Percentiles rank a stretch among this genome's conserved stretches.
Conservation (phyloP, 92 coral and sea anemone genomes). For the Parazoanthus atlanticus region DNA sequence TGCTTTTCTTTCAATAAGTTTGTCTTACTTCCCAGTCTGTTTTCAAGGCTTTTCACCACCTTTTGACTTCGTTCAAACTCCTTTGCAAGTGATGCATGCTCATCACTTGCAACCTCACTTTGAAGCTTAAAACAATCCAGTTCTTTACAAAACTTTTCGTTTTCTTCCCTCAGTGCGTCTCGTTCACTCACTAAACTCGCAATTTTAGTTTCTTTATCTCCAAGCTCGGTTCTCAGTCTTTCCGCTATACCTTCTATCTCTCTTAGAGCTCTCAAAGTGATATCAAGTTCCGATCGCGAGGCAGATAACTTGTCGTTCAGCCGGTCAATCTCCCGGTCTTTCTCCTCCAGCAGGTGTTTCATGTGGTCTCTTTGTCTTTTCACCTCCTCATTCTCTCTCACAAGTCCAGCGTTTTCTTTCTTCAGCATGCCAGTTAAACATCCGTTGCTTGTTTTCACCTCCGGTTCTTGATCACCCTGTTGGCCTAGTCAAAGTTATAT, state of each 20-base stretch:
- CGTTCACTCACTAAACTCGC: slow-evolving; percentile 26
- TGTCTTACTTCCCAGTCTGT: slow-evolving; percentile 41
- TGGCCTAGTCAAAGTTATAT: background rate
- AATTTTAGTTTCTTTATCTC: slow-evolving; percentile 48
- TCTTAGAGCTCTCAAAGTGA: slow-evolving; percentile 40
- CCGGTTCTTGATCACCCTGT: slow-evolving; percentile 4
- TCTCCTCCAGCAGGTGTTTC: slow-evolving; percentile 76
- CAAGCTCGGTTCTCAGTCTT: slow-evolving; percentile 50
- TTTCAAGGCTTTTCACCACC: slow-evolving; percentile 55
- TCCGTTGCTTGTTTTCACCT: slow-evolving; percentile 22
- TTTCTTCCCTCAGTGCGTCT: slow-evolving; percentile 52
- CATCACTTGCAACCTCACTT: slow-evolving; percentile 46
- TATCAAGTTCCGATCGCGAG: slow-evolving; percentile 60
- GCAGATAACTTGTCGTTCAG: slow-evolving; percentile 56
- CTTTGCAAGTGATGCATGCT: slow-evolving; percentile 28
- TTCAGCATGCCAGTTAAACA: slow-evolving; percentile 74
- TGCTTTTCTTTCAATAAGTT: slow-evolving; percentile 50
- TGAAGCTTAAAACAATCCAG: slow-evolving; percentile 52
- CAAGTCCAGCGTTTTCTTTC: slow-evolving; percentile 81
- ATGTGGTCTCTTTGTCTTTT: slow-evolving; percentile 74
- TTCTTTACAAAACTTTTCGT: slow-evolving; percentile 46
- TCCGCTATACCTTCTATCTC: slow-evolving; percentile 49
- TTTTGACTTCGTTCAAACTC: slow-evolving; percentile 51
- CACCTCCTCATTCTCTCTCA: slow-evolving; percentile 75
- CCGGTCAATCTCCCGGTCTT: slow-evolving; percentile 73